Evolutionary conservation across 2,797 vertebrate species (phyloP), one percentile per base, ranked within the genome.

Genomic region (Babyrousa celebensis): DNA sequence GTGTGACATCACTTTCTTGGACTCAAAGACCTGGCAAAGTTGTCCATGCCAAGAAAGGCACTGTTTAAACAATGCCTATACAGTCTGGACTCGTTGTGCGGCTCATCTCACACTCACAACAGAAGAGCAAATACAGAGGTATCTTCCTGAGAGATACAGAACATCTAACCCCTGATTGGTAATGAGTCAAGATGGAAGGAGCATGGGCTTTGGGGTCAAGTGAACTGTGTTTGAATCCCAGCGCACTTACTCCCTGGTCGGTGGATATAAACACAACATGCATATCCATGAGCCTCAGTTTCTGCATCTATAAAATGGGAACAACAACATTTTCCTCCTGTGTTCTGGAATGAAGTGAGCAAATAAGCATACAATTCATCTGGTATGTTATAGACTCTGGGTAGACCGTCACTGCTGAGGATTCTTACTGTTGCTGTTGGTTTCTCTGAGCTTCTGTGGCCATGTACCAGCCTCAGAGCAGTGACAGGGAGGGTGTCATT

Each of bases 281-380:
- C 65, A 92, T 3, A 62, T 43, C 63, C 23, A 1, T 40, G 27
- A 29, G 80, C 23, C 67, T 97, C 60, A 52, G 29, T 63, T 86
- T 96, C 36, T 62, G 6, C 36, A 72, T 27, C 68, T 79, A 23
- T 77, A 77, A 89, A 79, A 83, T 65, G 70, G 80, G 20, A 70
- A 90, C 17, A 12, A 18, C 27, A 77, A 83, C 9, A 4, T 32
- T 84, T 83, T 25, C 67, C 23, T 63, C 21, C 1, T 5, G 21
- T 40, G 16, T 75, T 79, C 63, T 83, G 67, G 12, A 68, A 48
- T 54, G 79, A 68, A 93, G 16, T 29, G 71, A 95, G 78, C 40
- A 2, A 83, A 52, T 36, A 94, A 68, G 12, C 1, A 9, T 3
- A 54, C 0, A 40, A 43, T 72, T 67, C 36, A 36, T 18, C 23